Percentiles rank a stretch among this genome's conserved stretches.
These are phyloP conservation scores for Dorcus parallelipipedus DNA, from an alignment of 2,888 invertebrate genomes.

Conservation along the genomic window DNA sequence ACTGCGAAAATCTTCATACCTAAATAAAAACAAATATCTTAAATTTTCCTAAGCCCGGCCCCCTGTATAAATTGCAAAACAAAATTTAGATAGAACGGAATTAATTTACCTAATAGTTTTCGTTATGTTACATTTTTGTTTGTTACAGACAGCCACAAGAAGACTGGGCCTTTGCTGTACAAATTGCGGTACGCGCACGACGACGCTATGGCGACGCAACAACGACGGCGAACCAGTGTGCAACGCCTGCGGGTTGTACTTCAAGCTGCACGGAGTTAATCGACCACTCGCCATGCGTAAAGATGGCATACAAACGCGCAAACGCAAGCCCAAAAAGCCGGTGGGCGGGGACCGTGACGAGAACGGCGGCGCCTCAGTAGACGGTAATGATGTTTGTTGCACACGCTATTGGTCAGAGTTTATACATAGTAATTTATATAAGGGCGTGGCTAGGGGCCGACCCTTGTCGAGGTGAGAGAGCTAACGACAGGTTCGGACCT, in stretches of 20 bases:
- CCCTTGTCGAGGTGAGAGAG: neutral
- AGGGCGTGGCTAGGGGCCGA: neutral
- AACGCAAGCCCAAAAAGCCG: conserved; percentile 87
- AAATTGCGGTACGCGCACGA: conserved; percentile 95
- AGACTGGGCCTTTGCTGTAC: conserved; percentile 90
- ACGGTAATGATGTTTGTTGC: conserved; percentile 39
- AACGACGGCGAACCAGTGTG: conserved; percentile 98
- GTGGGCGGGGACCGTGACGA: conserved; percentile 52
- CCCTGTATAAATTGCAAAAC: no score
- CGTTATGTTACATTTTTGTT: conserved; percentile 24
- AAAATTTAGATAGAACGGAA: no score
- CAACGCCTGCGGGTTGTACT: conserved; percentile 97
- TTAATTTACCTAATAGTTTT: no score
- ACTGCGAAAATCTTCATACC: no score
- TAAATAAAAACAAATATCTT: no score
- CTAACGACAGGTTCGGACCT: neutral
- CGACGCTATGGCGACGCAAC: conserved; percentile 97
- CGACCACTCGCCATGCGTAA: conserved; percentile 93
- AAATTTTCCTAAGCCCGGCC: no score
- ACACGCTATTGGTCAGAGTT: neutral
- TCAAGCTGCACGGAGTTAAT: conserved; percentile 91
- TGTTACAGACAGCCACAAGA: conserved; percentile 74
- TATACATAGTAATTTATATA: neutral
- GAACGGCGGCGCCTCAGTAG: conserved; percentile 42
- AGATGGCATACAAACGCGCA: conserved; percentile 94